A percentile compares a stretch with the other conserved stretches of the same genome.
Evolutionary conservation across 1,140 invertebrate species (phyloP).

Genomic region (Polypedilum vanderplanki): DNA sequence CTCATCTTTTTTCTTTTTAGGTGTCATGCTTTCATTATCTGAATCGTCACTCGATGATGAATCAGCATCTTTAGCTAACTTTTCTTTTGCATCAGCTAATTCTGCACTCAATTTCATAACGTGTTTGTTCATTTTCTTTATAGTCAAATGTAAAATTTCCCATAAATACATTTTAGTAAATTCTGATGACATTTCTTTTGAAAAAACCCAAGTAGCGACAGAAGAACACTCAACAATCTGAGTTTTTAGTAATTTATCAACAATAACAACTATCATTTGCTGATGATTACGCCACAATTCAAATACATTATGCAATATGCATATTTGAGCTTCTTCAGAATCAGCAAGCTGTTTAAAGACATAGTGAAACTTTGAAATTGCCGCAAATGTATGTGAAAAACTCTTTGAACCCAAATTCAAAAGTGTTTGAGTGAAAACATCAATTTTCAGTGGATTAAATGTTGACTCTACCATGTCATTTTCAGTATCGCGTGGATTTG

Average conservation of each 20-base stretch:
- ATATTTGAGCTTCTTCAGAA: conserved; percentile 92
- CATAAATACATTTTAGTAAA: conserved; percentile 96
- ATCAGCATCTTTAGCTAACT: conserved; percentile 64
- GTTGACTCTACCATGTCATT: conserved; percentile 53
- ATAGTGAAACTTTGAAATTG: conserved; percentile 93
- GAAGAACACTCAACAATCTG: conserved; percentile 94
- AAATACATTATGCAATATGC: conserved; percentile 86
- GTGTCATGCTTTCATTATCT: conserved; percentile 48
- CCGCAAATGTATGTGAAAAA: conserved; percentile 96
- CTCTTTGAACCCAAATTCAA: conserved; percentile 92
- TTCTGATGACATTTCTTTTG: conserved; percentile 87
- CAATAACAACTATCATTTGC: conserved; percentile 93
- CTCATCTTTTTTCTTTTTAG: conserved; percentile 54
- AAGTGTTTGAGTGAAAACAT: conserved; percentile 93
- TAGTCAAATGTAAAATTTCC: conserved; percentile 94
- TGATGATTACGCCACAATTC: conserved; percentile 92
- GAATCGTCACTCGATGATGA: conserved; percentile 72
- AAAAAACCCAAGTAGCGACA: conserved; percentile 98
- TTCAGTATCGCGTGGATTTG: conserved; percentile 67
- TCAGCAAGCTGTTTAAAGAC: conserved; percentile 88
- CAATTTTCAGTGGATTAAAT: conserved; percentile 88
- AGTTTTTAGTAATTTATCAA: conserved; percentile 96
- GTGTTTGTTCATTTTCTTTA: conserved; percentile 94
- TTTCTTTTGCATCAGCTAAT: conserved; percentile 77
- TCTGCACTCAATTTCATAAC: conserved; percentile 79